Conservation (phyloP, 2,797 vertebrate genomes). For the Coranthus polyacanthus region DNA sequence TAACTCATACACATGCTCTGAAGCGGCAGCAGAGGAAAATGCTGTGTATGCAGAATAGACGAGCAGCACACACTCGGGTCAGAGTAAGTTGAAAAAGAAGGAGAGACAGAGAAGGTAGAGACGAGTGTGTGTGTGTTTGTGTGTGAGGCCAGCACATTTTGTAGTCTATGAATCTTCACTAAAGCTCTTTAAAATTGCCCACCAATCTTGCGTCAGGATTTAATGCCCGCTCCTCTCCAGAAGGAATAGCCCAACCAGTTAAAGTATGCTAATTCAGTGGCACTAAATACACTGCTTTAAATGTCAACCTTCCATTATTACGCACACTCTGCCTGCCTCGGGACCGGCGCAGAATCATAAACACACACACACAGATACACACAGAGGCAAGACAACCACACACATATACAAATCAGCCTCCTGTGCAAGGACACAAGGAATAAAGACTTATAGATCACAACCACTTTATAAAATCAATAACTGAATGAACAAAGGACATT, state of each 20-base stretch:
- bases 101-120: conserved; percentile 41
- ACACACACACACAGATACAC: conserved; percentile 39
- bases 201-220: conserved; percentile 77
- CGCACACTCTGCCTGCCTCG: conserved; percentile 56
- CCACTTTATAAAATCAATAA: conserved; percentile 76
- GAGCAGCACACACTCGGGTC: conserved; percentile 58
- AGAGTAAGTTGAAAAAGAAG: conserved; percentile 54
- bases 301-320: conserved; percentile 81
- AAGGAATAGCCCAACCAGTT: conserved; percentile 75
- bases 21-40: conserved; percentile 57
- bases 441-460: conserved; percentile 71
- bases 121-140: conserved; percentile 30
- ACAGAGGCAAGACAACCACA: neutral
- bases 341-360: conserved; percentile 46
- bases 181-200: conserved; percentile 78
- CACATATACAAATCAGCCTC: conserved; percentile 42
- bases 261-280: conserved; percentile 82
- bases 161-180: conserved; percentile 79
- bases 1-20: conserved; percentile 70
- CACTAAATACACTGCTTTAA: conserved; percentile 83
- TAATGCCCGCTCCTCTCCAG: conserved; percentile 73
- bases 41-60: conserved; percentile 77
- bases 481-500: conserved; percentile 63
- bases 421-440: conserved; percentile 47
- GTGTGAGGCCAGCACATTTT: conserved; percentile 64